Evolutionary conservation across 23 tunicate species (phyloP), one percentile per base, ranked within the genome.

Genomic region (Oikopleura albicans): DNA sequence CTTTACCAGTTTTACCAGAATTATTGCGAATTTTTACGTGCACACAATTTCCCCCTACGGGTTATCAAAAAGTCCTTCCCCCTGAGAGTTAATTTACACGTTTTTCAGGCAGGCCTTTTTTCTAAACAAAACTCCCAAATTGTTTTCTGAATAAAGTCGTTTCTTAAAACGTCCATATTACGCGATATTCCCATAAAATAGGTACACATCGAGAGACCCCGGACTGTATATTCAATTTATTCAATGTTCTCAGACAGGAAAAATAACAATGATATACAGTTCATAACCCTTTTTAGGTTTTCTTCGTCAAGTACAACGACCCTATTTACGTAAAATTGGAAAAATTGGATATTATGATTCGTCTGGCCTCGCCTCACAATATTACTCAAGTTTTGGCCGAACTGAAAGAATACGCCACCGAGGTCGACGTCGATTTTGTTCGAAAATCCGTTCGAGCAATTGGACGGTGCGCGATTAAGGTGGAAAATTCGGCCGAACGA

Each of bases 321-420:
- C 98, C 98, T 4, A 93, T 93, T 40, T 93, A 93, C 83, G 98
- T 93, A 38, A 93, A 93, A 84, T 84, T 93, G 56, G 98, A 93
- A 75, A 93, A 93, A 57, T 85, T 93, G n/a, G 98, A 93, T 76
- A 93, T 93, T 41, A 93, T 93, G 98, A 93, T 93, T 39, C 75
- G 98, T 40, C 85, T 93, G 31, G 98, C 98, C 27, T 89, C 94
- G 0, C 98, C 90, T 41, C 85, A 92, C 39, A 93, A 93, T 85
- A 93, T 93, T 40, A 94, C 95, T 0, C 98, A 93, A 88, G 98
- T 93, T 40, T 87, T 93, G 27, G 98, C 98, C 28, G 98, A 93
- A 66, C 57, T 93, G 84, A 93, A 90, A 39, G 98, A 93, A 83
- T 93, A 93, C 83, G 98, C 98, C 0, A 92, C 90, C 41, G 98